Base-by-base conservation (phyloP, 2,113 vertebrate species). In the Cygnus buccinator region DNA sequence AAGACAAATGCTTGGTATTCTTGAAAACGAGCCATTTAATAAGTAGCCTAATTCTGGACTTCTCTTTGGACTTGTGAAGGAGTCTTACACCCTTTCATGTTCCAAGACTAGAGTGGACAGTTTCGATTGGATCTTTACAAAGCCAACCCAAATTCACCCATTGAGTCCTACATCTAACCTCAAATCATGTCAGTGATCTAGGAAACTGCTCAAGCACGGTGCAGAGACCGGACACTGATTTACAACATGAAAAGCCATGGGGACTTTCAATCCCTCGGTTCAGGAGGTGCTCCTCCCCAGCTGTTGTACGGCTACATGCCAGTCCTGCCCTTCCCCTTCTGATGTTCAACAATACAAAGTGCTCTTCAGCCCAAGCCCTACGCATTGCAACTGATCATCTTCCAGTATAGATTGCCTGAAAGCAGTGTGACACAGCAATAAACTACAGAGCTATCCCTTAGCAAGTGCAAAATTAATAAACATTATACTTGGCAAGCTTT, bases 401-500 rank as follows among this genome's bases (percentile, higher is more conserved):
- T 59, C 43, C 48, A 81, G 48, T 10, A 28, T 1, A 75, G 80
- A 73, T 2, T 58, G 58, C 39, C 77, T 82, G 61, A 35, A 74
- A 82, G 71, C 48, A 33, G 43, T 1, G 65, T 39, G 65, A 65
- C 46, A 59, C 15, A 10, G 90, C 80, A 65, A 22, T 2, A 82
- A 81, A 33, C 68, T 59, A 26, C 39, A 29, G 59, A 81, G 62
- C 44, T 79, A 37, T 57, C 48, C 62, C 54, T 84, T 9, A 90
- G 58, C 58, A 87, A 95, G 71, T 50, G 58, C 62, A 91, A 91
- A 87, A 87, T 75, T 85, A 93, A 70, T 72, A 89, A 81, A 74
- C 79, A 86, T 65, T 84, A 61, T 17, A 62, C 17, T 85, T 92
- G 92, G 80, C 80, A 84, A 76, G n/a, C 19, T 29, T 87, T 84